phyloP scores from a whole-genome alignment of 2,888 invertebrate species.

The Luffia ferchaultella region DNA sequence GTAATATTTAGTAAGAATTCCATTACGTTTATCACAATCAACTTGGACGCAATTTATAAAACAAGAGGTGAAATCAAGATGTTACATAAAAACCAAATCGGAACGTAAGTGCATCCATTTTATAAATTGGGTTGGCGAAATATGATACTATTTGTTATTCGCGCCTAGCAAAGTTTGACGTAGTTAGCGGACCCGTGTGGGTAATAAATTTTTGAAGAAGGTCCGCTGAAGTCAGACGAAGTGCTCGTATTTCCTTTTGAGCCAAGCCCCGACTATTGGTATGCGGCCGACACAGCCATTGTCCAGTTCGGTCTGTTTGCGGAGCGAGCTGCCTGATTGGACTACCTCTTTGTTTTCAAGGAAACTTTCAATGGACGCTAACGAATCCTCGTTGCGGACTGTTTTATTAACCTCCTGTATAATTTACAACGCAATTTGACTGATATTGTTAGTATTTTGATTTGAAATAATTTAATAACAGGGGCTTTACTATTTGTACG shows the following conservation, averaged over 20 bases:
- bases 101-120: neutral
- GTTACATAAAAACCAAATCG: too few species aligned
- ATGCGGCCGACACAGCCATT: neutral
- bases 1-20: too few species aligned
- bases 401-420: too few species aligned
- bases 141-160: neutral
- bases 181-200: neutral
- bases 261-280: neutral
- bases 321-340: conserved; percentile 28
- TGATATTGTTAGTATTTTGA: too few species aligned
- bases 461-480: too few species aligned
- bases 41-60: too few species aligned
- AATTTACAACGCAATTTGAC: too few species aligned
- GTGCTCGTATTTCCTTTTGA: neutral
- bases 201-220: neutral
- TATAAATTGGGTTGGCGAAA: neutral
- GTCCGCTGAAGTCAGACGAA: neutral
- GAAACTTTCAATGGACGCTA: conserved; percentile 31
- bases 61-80: too few species aligned
- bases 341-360: conserved; percentile 31
- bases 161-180: neutral
- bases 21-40: too few species aligned
- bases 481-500: too few species aligned
- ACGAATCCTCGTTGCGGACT: conserved; percentile 20
- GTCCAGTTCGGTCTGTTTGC: conserved; percentile 17